Conservation (phyloP, 2,888 invertebrate genomes). For the Schizotus pectinicornis region DNA sequence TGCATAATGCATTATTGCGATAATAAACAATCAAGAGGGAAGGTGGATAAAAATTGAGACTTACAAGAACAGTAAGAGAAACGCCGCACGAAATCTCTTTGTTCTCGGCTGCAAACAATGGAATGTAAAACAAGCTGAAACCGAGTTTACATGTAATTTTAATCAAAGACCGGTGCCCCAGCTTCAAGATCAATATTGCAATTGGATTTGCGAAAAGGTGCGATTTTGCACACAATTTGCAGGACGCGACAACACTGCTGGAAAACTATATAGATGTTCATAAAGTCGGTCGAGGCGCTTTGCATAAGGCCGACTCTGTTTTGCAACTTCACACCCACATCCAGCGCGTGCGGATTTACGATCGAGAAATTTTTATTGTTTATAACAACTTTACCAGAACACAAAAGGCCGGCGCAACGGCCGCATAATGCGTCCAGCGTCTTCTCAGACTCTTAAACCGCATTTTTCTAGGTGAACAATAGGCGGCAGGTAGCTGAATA, state of each 20-base stretch:
- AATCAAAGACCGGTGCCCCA: conserved; percentile 56
- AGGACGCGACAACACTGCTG: conserved; percentile 44
- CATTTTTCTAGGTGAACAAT: conserved; percentile 11
- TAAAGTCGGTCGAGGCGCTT: conserved; percentile 44
- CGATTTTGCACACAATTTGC: conserved; percentile 59
- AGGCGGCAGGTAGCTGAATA: neutral
- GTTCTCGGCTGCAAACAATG: conserved; percentile 58
- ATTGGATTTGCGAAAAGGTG: conserved; percentile 55
- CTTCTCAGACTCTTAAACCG: neutral
- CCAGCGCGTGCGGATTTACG: conserved; percentile 40
- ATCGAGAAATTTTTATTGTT: conserved; percentile 50
- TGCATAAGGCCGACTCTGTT: conserved; percentile 48
- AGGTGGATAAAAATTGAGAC: conserved; percentile 55
- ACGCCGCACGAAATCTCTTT: conserved; percentile 58
- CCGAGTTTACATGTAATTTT: conserved; percentile 60
- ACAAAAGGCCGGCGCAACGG: conserved; percentile 7
- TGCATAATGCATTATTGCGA: conserved; percentile 51
- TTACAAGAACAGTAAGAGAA: conserved; percentile 51
- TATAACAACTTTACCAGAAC: conserved; percentile 46
- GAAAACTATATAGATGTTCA: conserved; percentile 46
- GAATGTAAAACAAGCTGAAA: conserved; percentile 59
- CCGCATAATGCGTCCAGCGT: neutral
- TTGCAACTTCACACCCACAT: conserved; percentile 52
- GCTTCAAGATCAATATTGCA: conserved; percentile 56
- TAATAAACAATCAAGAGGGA: conserved; percentile 48